Base-by-base conservation (phyloP, 2,797 vertebrate species). In the Furcifer pardalis region DNA sequence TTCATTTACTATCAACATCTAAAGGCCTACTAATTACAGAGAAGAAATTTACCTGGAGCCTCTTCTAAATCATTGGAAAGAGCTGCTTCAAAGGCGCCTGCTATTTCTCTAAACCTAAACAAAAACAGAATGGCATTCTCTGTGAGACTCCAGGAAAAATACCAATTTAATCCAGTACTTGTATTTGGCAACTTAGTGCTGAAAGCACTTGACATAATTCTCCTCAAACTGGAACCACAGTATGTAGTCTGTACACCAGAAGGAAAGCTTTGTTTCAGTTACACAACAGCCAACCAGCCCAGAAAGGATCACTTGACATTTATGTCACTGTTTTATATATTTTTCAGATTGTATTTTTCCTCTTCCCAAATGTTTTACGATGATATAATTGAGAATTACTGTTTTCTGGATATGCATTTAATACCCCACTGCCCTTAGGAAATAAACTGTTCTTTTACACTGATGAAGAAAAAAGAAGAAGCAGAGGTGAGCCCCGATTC, bases 101-200 rank as follows among this genome's bases (percentile, higher is more conserved):
- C 98, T 91, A 98, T 97, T 95, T 99, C 99, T 93, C 98, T 98
- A 91, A 97, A 99, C 83, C 99, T 99, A 91, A 82, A 46, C 59
- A 62, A 90, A 83, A 84, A 75, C 60, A 66, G 84, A 68, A 83
- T 80, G 40, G 5, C 9, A 72, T 77, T 35, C 3, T 88, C 13
- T 85, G 52, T 82, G 79, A 88, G 8, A 88, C 56, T 76, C 60
- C 7, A 87, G n/a, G 12, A 30, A 2, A 76, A 40, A 6, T 59
- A 56, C 37, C 3, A 84, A 68, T 13, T 86, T 65, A 81, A 83
- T 76, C 1, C 73, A n/a, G n/a, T n/a, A n/a, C n/a, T n/a, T 69
- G 86, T 37, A 9, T 1, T 59, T 77, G 19, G 37, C 49, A 84
- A 12, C 13, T 69, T 59, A 83, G 23, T 35, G 30, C 30, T 35